Base-by-base conservation (phyloP, 2,888 invertebrate species). In the Diplolepis rosae region DNA sequence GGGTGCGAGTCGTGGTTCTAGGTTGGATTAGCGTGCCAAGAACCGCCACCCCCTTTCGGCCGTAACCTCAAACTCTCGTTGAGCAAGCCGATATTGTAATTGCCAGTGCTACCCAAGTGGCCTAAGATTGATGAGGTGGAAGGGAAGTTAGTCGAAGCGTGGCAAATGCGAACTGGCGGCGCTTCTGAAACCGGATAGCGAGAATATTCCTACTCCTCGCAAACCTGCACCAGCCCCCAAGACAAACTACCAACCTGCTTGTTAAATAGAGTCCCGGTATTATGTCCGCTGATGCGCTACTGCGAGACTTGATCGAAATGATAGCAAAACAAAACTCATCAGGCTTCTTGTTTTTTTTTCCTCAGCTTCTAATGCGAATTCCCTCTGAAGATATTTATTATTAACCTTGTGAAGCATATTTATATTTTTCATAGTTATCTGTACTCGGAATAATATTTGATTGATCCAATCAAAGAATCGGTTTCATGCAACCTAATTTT, bases 1-100 rank as follows among this genome's bases (percentile, higher is more conserved):
- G 78, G 75, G 77, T 77, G 67, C 70, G 74, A 73, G 73, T 72
- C 66, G 65, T 72, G 52, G 69, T 61, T 67, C 74, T 56, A 71
- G 74, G 71, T 74, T 71, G 70, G 74, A 78, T 82, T 83, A 85
- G 84, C 85, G 85, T 84, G 84, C 84, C 83, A 84, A 84, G 84
- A 85, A 82, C 82, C 81, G 78, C 84, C 81, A 78, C 84, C 83
- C 81, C 82, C 82, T 77, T 82, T 83, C 77, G 80, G 80, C 81
- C 81, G 81, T 82, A 83, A 85, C 84, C 85, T 85, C 84, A 84
- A 86, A 85, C 85, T 85, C 81, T 82, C 83, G 83, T 84, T 77
- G 83, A 84, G 85, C 86, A 84, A 86, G 84, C 85, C 87, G 87
- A 87, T 88, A 87, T 87, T 87, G 87, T 87, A 88, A 87, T 87